Conservation (phyloP, 1,140 invertebrate species). For the Macrocentrus cingulum region DNA sequence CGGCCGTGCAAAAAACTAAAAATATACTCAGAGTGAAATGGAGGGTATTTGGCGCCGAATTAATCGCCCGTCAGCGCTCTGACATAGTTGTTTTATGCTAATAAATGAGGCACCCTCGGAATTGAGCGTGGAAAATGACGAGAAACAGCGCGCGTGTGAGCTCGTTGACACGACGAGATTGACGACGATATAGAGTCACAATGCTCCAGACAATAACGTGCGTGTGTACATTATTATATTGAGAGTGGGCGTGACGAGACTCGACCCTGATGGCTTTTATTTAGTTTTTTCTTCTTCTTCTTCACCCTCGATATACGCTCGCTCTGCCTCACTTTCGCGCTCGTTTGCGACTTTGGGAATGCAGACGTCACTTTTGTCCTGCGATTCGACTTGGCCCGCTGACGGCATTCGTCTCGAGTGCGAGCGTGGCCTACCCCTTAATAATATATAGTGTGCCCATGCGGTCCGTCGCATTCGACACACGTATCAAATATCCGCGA, state of each 20-base stretch:
- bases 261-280: slow-evolving; percentile 20
- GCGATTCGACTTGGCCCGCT: slow-evolving; percentile 51
- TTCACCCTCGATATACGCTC: slow-evolving; percentile 25
- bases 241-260: slow-evolving; percentile 42
- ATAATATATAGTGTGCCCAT: not conserved
- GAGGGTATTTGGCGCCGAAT: slow-evolving; percentile 24
- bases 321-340: slow-evolving; percentile 23
- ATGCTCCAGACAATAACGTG: not conserved
- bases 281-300: slow-evolving; percentile 14
- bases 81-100: slow-evolving; percentile 35
- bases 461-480: not conserved
- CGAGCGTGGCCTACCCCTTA: not conserved
- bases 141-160: slow-evolving; percentile 39
- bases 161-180: slow-evolving; percentile 10
- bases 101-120: slow-evolving; percentile 31
- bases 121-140: slow-evolving; percentile 54
- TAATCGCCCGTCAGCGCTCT: slow-evolving; percentile 27
- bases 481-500: not conserved
- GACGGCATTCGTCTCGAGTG: slow-evolving; percentile 41
- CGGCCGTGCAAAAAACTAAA: no score
- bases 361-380: slow-evolving; percentile 52
- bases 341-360: slow-evolving; percentile 34
- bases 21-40: not conserved
- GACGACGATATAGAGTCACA: not conserved
- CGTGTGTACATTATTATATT: slow-evolving; percentile 8